phyloP scores from a whole-genome alignment of 2,113 vertebrate genomes.

The Campylorhamphus procurvoides region DNA sequence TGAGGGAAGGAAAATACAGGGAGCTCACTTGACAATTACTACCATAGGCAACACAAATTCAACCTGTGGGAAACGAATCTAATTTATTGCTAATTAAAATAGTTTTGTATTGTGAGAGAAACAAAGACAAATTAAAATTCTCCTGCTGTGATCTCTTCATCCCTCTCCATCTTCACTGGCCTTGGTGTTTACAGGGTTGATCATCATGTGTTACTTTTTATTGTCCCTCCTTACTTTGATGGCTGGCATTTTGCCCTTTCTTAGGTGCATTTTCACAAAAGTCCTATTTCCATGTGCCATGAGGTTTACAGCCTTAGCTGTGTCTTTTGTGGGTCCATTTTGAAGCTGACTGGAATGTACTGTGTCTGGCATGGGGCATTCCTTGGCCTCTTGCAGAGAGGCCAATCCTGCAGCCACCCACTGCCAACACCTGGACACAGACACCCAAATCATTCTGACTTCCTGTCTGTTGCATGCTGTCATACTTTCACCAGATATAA shows the following conservation, averaged over 20 bases:
- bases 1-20: too few species aligned
- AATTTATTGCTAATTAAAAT: too few species aligned
- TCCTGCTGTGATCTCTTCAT: background rate
- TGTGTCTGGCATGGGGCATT: accelerated
- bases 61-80: too few species aligned
- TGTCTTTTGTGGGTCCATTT: background rate
- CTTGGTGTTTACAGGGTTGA: background rate
- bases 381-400: background rate
- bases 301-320: background rate
- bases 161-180: background rate
- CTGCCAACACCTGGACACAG: background rate
- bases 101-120: too few species aligned
- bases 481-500: background rate
- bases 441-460: background rate
- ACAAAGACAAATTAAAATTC: too few species aligned
- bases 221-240: background rate
- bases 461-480: background rate
- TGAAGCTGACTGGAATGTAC: accelerated
- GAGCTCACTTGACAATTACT: too few species aligned
- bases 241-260: background rate
- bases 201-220: background rate
- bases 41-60: too few species aligned
- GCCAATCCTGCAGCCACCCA: background rate
- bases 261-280: background rate
- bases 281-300: accelerated